These are phyloP conservation scores for Bambusicola thoracicus DNA, from an alignment of 2,113 vertebrate genomes.

Conservation along the genomic window DNA sequence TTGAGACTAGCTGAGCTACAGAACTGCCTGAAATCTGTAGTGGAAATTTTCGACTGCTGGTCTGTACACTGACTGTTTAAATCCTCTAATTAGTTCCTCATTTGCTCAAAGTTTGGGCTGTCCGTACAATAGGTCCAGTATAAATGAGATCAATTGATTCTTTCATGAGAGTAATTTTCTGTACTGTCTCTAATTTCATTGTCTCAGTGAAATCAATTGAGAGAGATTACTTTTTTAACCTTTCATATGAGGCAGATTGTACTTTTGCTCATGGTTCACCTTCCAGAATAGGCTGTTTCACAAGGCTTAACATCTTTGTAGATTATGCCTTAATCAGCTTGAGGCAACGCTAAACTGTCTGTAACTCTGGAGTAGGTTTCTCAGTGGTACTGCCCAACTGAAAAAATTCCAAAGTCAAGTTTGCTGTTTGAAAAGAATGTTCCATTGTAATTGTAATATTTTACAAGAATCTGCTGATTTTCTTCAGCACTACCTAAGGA, in stretches of 20 bases:
- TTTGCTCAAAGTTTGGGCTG: not conserved
- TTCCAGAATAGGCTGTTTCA: not conserved
- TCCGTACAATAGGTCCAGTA: not conserved
- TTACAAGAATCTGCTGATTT: not conserved
- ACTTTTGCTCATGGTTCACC: not conserved
- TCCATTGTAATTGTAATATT: not conserved
- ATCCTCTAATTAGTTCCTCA: not conserved
- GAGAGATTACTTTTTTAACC: not conserved
- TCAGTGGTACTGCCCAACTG: not conserved
- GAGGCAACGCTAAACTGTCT: not conserved
- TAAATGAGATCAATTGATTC: not conserved
- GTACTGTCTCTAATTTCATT: not conserved
- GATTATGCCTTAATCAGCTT: not conserved
- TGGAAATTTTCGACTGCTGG: not conserved
- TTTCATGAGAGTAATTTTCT: not conserved
- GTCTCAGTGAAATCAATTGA: not conserved
- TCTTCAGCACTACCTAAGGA: not conserved
- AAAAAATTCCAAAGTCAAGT: not conserved
- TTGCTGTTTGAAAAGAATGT: not conserved
- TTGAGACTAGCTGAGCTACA: not conserved
- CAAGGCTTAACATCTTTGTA: not conserved
- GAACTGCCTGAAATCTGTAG: not conserved
- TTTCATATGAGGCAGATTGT: not conserved
- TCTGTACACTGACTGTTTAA: not conserved
- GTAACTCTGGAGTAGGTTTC: not conserved